Conservation (phyloP, 2,797 vertebrate genomes). For the Cephalopachus bancanus region DNA sequence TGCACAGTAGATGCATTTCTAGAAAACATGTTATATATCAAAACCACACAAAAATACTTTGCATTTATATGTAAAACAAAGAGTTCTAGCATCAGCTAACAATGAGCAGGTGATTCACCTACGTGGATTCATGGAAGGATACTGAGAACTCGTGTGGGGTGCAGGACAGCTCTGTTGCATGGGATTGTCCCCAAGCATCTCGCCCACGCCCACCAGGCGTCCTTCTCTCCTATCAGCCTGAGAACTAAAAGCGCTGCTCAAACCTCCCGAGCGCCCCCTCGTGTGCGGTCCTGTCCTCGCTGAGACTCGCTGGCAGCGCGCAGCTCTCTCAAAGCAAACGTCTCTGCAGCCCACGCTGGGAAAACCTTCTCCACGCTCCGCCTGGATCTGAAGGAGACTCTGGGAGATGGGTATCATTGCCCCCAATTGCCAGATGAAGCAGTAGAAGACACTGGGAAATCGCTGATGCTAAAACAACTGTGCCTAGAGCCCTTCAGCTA, state of each 20-base stretch:
- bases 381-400: not conserved
- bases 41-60: not conserved
- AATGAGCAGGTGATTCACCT: not conserved
- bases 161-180: not conserved
- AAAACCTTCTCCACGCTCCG: not conserved
- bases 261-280: not conserved
- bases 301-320: not conserved
- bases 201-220: not conserved
- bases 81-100: not conserved
- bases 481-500: not conserved
- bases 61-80: not conserved
- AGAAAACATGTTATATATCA: not conserved
- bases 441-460: not conserved
- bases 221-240: not conserved
- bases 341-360: too few relatives aligned
- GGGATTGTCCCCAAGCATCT: not conserved
- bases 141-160: not conserved
- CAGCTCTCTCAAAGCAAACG: not conserved
- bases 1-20: not conserved
- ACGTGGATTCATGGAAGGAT: not conserved
- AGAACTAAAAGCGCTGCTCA: not conserved
- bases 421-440: not conserved
- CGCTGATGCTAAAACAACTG: not conserved
- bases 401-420: not conserved
- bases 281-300: not conserved